Evolutionary conservation across 2,113 vertebrate species (phyloP).

Genomic region (Xyliphius kryptos): DNA sequence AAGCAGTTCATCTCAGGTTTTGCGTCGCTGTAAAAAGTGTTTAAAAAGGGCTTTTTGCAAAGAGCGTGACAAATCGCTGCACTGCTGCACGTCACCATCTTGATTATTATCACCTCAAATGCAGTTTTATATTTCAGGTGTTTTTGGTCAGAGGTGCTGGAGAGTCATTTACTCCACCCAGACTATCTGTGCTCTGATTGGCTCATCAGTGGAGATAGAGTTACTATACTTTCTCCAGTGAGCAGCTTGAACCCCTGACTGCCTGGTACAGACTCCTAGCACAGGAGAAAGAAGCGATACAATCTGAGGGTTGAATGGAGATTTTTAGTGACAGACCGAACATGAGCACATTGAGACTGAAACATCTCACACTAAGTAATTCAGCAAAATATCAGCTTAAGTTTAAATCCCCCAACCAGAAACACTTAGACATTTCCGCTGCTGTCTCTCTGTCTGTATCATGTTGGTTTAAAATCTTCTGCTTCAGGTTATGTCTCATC

Average conservation of each 20-base stretch:
- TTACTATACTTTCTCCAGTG: constrained; percentile 5
- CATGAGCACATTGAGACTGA: constrained; percentile 13
- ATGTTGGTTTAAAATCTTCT: no score
- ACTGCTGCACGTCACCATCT: no score
- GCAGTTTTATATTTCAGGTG: constrained; percentile 16
- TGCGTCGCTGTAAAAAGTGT: no score
- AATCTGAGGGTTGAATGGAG: background rate
- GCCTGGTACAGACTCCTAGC: background rate
- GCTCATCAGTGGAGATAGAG: constrained; percentile 21
- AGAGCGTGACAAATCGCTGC: no score
- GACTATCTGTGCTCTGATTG: constrained; percentile 11
- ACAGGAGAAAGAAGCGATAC: background rate
- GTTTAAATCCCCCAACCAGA: background rate
- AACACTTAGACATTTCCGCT: background rate
- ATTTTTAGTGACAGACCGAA: background rate
- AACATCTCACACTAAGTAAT: background rate
- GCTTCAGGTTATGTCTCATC: background rate
- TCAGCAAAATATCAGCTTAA: constrained; percentile 1
- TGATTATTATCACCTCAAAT: no score
- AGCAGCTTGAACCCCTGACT: background rate
- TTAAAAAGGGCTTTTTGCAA: no score
- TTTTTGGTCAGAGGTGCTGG: background rate
- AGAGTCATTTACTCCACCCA: constrained; percentile 12
- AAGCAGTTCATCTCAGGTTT: no score
- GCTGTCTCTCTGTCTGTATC: constrained; percentile 6